These are phyloP conservation scores for Microtus richardsoni DNA, from an alignment of 2,113 vertebrate genomes.

Conservation along the genomic window DNA sequence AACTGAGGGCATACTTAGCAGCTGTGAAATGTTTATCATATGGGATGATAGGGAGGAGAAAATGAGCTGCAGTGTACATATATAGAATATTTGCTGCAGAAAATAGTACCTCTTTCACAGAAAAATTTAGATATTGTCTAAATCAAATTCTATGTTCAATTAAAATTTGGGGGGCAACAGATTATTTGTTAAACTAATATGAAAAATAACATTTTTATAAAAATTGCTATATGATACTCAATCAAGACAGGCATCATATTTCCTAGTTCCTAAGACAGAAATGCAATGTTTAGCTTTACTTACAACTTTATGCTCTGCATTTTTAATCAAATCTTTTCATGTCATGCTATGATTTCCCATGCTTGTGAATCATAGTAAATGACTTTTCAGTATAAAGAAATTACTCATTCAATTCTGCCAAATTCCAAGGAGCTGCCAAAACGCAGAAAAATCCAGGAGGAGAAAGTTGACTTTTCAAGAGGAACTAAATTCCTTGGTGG, in stretches of 20 bases:
- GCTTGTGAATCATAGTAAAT: neutral
- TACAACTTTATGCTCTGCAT: neutral
- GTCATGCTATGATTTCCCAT: neutral
- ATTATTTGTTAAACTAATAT: neutral
- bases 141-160: neutral
- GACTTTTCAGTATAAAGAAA: neutral
- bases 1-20: neutral
- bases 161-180: neutral
- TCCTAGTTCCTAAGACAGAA: neutral
- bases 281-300: neutral
- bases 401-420: neutral
- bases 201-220: neutral
- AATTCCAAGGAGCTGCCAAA: neutral
- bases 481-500: neutral
- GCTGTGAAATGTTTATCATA: neutral
- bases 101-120: neutral
- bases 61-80: neutral
- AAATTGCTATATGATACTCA: neutral
- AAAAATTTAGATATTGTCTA: neutral
- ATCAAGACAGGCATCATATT: neutral
- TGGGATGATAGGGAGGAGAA: neutral
- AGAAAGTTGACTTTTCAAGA: slow-evolving; percentile 51
- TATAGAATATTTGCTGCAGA: neutral
- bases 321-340: neutral
- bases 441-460: neutral